Evolutionary conservation across 2,888 invertebrate genomes (phyloP), one percentile per base, ranked within the genome.

Genomic region (Encarsia formosa): DNA sequence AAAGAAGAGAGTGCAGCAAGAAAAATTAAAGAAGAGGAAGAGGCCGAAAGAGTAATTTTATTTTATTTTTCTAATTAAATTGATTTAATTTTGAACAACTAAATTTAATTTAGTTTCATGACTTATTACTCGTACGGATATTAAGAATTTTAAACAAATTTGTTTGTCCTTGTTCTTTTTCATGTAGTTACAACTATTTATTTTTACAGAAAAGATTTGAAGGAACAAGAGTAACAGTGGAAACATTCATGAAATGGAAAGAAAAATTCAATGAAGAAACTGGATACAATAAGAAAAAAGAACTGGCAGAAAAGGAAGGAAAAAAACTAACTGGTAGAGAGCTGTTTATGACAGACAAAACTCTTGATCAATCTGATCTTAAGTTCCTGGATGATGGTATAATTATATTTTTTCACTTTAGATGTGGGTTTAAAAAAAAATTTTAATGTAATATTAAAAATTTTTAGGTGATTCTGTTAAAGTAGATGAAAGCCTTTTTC

Each of bases 181-280:
- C 46, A 39, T 40, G 19, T 22, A 29, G n/a, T 40, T 31, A 32
- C 8, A 32, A 13, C 29, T 45, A 26, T 44, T 56, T 40, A 19
- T 39, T 22, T 34, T 15, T 19, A 52, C 29, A 91, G 85, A 92
- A 91, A 86, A 84, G 88, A 66, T 94, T 96, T 77, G 95, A 96
- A 77, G 98, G 97, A 13, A 97, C 96, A 0, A 79, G 88, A 64
- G 98, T 98, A 0, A 90, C 93, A 3, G 92, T 97, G 1, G 98
- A 99, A 76, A 87, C 92, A 6, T 99, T 99, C 75, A 75, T 96
- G 66, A 87, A 83, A 20, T 99, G 99, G 99, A 93, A 95, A 69
- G 81, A 85, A 52, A 82, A 85, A 58, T 99, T 99, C 79, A 97
- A 98, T 73, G 83, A 84, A 26, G 96, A 97, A 71, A 86, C 87